Percentiles rank a stretch among this genome's conserved stretches.
Evolutionary conservation across 2,113 vertebrate genomes (phyloP).

Genomic region (Gambusia holbrooki): DNA sequence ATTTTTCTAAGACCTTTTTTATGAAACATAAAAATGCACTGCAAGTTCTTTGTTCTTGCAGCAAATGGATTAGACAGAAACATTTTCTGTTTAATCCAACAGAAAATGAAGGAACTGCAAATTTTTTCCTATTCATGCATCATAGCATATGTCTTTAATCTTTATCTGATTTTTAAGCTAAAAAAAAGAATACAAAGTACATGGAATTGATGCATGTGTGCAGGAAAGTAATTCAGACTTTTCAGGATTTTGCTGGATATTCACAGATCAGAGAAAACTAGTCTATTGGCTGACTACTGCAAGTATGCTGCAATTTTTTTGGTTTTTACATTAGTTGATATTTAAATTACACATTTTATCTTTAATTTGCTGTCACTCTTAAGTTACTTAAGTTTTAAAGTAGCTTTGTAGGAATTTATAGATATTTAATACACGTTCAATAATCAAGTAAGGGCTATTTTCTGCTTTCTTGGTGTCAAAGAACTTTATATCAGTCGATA

Average conservation of each 20-base stretch:
- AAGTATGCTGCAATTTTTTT: too few species aligned
- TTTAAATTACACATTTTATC: too few species aligned
- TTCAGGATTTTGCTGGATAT: background rate
- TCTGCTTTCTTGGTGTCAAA: too few species aligned
- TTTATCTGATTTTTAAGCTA: background rate
- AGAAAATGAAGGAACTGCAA: background rate
- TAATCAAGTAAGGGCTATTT: background rate
- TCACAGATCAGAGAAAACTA: background rate
- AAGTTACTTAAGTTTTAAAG: background rate
- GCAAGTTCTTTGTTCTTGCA: too few species aligned
- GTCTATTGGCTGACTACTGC: background rate
- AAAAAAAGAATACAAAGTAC: background rate
- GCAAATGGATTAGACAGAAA: too few species aligned
- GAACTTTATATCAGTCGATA: background rate
- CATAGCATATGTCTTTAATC: background rate
- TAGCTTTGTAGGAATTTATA: background rate
- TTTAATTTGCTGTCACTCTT: too few species aligned
- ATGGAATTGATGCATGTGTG: too few species aligned
- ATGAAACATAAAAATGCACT: background rate
- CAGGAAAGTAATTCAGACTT: background rate
- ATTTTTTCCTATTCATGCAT: background rate
- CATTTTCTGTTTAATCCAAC: too few species aligned
- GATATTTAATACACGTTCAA: background rate
- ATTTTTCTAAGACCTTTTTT: background rate
- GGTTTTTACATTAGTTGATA: too few species aligned